phyloP scores from a whole-genome alignment of 2,797 vertebrate species.

The Meriones psammophilus region DNA sequence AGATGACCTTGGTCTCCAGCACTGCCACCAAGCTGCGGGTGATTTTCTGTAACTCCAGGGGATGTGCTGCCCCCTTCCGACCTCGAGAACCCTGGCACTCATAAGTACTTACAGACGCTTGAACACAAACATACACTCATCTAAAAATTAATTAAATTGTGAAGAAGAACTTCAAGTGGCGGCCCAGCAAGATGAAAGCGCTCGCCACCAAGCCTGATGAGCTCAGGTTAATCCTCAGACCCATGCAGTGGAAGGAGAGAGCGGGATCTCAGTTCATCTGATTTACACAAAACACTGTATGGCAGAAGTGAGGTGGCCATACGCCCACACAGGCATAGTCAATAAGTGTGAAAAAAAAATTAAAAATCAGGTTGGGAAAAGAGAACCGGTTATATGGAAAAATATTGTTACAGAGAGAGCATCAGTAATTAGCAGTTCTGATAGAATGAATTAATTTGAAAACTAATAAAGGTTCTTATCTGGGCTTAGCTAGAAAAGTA shows the following conservation, averaged over 20 bases:
- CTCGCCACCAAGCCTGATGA: background rate
- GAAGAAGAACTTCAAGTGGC: background rate
- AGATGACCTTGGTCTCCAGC: background rate
- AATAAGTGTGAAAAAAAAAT: background rate
- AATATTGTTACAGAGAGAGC: background rate
- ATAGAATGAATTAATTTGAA: conserved; percentile 38
- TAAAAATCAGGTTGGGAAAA: background rate
- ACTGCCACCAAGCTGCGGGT: too few relatives aligned
- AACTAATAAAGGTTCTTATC: background rate
- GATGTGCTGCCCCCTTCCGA: background rate
- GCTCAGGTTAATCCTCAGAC: background rate
- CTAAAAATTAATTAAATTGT: background rate
- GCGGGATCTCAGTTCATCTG: background rate
- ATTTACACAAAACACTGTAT: too few relatives aligned
- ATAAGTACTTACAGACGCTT: background rate
- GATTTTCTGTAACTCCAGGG: background rate
- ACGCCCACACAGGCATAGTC: too few relatives aligned
- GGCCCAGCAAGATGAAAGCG: background rate
- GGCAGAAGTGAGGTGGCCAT: background rate
- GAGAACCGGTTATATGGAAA: background rate
- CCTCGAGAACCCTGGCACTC: background rate
- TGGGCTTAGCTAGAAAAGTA: background rate
- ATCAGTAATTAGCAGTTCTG: background rate
- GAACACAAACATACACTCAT: background rate
- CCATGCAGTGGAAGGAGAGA: background rate